These are phyloP conservation scores for Clusia tigrina DNA, from an alignment of 2,888 invertebrate genomes.

Conservation along the genomic window DNA sequence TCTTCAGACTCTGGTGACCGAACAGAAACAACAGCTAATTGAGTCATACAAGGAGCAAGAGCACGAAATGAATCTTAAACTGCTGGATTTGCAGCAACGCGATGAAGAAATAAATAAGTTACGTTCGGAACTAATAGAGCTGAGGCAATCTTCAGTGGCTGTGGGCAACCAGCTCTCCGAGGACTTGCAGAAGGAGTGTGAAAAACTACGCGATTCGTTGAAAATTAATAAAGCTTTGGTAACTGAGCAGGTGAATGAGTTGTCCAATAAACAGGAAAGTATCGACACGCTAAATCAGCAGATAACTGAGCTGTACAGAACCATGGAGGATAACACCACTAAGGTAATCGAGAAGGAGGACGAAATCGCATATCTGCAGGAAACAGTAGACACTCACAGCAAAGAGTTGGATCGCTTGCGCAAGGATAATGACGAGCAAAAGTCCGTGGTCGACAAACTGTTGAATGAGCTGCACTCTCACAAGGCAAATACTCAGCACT, in stretches of 20 bases:
- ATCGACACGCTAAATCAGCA: constrained; percentile 70
- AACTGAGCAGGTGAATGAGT: constrained; percentile 58
- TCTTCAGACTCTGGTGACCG: constrained; percentile 56
- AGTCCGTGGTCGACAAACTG: constrained; percentile 47
- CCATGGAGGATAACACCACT: constrained; percentile 68
- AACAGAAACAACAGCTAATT: constrained; percentile 64
- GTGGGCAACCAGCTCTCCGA: constrained; percentile 44
- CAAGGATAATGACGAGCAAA: constrained; percentile 56
- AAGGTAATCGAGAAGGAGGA: constrained; percentile 65
- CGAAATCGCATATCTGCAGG: constrained; percentile 66
- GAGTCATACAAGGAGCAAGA: constrained; percentile 60
- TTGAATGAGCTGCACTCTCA: constrained; percentile 41
- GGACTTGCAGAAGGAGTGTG: constrained; percentile 48
- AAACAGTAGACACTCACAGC: constrained; percentile 63
- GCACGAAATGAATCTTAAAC: constrained; percentile 47
- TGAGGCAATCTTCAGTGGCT: constrained; percentile 65
- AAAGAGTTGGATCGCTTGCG: constrained; percentile 65
- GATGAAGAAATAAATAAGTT: constrained; percentile 62
- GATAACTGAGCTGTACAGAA: constrained; percentile 68
- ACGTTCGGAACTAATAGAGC: constrained; percentile 64
- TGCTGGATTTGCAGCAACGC: constrained; percentile 50
- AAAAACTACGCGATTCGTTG: constrained; percentile 45
- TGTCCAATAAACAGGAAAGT: constrained; percentile 69
- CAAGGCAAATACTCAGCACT: constrained; percentile 28
- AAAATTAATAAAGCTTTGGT: constrained; percentile 59